Evolutionary conservation across 2,797 vertebrate species (phyloP).

Genomic region (Acanthiza pusilla): DNA sequence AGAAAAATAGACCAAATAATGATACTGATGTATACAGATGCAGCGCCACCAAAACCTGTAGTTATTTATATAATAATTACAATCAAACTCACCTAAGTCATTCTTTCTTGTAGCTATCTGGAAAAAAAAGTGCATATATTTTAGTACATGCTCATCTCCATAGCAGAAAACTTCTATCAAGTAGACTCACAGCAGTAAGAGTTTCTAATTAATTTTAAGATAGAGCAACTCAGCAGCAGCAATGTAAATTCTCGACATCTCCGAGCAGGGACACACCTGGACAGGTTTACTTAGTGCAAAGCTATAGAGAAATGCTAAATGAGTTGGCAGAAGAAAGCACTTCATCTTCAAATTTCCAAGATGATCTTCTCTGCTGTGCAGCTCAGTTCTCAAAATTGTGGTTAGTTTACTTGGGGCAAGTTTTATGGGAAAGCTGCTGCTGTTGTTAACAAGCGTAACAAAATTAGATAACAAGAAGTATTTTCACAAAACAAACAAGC

Average conservation of each 20-base stretch:
- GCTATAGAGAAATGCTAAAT: slow-evolving; percentile 37
- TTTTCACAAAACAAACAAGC: slow-evolving; percentile 64
- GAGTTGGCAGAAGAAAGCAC: slow-evolving; percentile 12
- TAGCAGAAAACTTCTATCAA: neutral
- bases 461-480: slow-evolving; percentile 47
- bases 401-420: neutral
- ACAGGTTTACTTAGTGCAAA: slow-evolving; percentile 44
- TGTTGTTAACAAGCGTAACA: slow-evolving; percentile 34
- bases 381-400: slow-evolving; percentile 7
- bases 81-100: slow-evolving; percentile 49
- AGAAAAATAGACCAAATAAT: neutral
- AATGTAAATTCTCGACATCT: neutral
- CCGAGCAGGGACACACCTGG: slow-evolving; percentile 44
- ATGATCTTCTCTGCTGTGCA: neutral
- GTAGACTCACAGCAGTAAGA: neutral
- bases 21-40: neutral
- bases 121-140: neutral
- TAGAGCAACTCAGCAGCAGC: neutral
- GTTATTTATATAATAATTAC: neutral
- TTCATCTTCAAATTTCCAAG: slow-evolving; percentile 35
- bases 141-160: neutral
- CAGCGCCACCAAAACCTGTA: neutral
- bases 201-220: neutral
- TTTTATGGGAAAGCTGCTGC: slow-evolving; percentile 37
- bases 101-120: slow-evolving; percentile 41